A percentile compares a stretch with the other conserved stretches of the same genome.
Evolutionary conservation across 2,797 vertebrate species (phyloP).

Genomic region (Urosaurus nigricauda): DNA sequence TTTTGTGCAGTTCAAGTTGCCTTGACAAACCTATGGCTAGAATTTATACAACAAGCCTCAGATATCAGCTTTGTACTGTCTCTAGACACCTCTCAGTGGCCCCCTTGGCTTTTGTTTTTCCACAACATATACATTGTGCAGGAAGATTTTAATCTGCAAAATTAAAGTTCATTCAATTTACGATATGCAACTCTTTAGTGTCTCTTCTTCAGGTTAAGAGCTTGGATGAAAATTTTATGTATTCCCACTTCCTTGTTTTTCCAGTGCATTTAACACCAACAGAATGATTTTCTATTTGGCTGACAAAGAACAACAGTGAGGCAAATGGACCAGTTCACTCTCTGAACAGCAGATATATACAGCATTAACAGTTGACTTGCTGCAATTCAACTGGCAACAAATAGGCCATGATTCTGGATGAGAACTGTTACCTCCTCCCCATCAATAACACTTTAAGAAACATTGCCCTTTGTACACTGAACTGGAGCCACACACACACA

Average conservation of each 20-base stretch:
- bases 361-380: slow-evolving; percentile 23
- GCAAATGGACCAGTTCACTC: slow-evolving; percentile 40
- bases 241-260: slow-evolving; percentile 41
- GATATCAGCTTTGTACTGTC: background rate
- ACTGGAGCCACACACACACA: background rate
- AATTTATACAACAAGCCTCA: background rate
- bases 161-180: slow-evolving; percentile 17
- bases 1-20: background rate
- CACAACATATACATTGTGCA: background rate
- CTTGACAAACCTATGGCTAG: background rate
- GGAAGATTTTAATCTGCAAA: slow-evolving; percentile 2
- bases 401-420: background rate
- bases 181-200: background rate
- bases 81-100: background rate
- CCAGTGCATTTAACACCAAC: slow-evolving; percentile 42
- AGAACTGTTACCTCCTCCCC: background rate
- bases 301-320: slow-evolving; percentile 28
- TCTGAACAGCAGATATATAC: slow-evolving; percentile 7
- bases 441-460: slow-evolving; percentile 18
- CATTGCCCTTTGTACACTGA: background rate
- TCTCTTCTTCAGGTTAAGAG: slow-evolving; percentile 26
- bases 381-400: slow-evolving; percentile 35
- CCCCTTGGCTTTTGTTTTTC: background rate
- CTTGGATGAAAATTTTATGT: slow-evolving; percentile 41
- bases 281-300: slow-evolving; percentile 41